Percentiles rank a stretch among this genome's conserved stretches.
These are phyloP conservation scores for Typhlichthys eigenmanni DNA, from an alignment of 2,797 vertebrate species.

Conservation along the genomic window DNA sequence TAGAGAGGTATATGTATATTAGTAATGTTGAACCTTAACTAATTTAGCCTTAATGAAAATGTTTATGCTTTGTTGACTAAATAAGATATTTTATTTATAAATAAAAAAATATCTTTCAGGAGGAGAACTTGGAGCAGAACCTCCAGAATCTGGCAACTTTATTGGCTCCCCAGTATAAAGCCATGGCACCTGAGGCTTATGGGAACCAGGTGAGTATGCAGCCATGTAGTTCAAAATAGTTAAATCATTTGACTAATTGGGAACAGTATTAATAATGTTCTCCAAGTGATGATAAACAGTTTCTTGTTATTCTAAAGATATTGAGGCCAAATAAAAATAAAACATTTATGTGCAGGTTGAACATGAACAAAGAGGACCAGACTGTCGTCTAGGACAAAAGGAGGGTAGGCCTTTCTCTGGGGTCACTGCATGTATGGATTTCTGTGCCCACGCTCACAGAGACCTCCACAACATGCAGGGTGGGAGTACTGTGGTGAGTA, in stretches of 20 bases:
- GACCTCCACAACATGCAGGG: slow-evolving; percentile 98
- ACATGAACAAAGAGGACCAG: slow-evolving; percentile 89
- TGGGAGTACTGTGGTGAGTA: slow-evolving; percentile 93
- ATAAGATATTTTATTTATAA: not conserved
- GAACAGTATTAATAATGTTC: too few species aligned
- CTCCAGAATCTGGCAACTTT: slow-evolving; percentile 91
- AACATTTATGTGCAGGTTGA: slow-evolving; percentile 81
- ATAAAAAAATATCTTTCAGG: slow-evolving; percentile 72
- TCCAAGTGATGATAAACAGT: too few species aligned
- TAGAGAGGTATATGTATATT: slow-evolving; percentile 85
- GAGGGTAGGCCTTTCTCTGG: slow-evolving; percentile 98
- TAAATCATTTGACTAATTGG: too few species aligned
- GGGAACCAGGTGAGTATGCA: slow-evolving; percentile 86
- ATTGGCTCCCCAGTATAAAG: slow-evolving; percentile 91
- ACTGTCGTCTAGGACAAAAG: slow-evolving; percentile 91
- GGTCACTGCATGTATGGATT: slow-evolving; percentile 97
- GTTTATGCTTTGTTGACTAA: not conserved
- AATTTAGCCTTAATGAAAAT: not conserved
- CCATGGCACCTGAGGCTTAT: slow-evolving; percentile 94
- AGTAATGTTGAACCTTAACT: not conserved
- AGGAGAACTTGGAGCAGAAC: slow-evolving; percentile 90
- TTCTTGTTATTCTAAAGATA: not conserved
- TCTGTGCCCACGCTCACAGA: slow-evolving; percentile 96
- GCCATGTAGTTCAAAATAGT: too few species aligned
- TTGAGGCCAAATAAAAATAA: not conserved